Conservation (phyloP, 2,888 invertebrate species). For the Lycocerus yunnanus region DNA sequence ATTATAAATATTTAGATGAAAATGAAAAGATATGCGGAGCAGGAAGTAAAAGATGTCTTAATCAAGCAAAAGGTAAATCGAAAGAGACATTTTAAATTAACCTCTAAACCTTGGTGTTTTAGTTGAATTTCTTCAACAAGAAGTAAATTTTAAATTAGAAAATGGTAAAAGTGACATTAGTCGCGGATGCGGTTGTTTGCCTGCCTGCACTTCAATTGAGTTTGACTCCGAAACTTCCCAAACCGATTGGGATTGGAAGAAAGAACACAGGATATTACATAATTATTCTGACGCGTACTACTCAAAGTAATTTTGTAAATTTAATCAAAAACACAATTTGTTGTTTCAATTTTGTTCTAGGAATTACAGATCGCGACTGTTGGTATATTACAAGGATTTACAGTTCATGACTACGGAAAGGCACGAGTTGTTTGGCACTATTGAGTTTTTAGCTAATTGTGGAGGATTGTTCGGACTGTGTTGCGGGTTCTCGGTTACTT, state of each 20-base stretch:
- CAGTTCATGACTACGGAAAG: conserved; percentile 61
- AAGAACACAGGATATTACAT: not conserved
- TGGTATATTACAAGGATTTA: conserved; percentile 71
- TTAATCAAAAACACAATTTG: not conserved
- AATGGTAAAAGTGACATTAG: not conserved
- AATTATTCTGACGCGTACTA: too few relatives aligned
- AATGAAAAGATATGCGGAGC: conserved; percentile 58
- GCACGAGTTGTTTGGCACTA: conserved; percentile 61
- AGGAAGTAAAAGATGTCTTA: conserved; percentile 60
- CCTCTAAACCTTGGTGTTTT: not conserved
- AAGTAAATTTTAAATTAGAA: not conserved
- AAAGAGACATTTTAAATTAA: not conserved
- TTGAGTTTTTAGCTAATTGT: conserved; percentile 63
- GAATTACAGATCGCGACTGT: conserved; percentile 59
- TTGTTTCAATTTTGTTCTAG: conserved; percentile 26
- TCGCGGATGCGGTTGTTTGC: not conserved
- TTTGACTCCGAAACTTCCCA: not conserved
- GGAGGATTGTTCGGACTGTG: conserved; percentile 65
- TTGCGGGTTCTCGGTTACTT: conserved; percentile 67
- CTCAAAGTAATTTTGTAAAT: too few relatives aligned
- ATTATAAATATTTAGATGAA: not conserved
- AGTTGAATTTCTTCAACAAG: not conserved
- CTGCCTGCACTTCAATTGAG: not conserved
- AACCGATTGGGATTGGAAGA: not conserved
- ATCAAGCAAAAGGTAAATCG: conserved; percentile 58